Conservation (phyloP, 2,888 invertebrate species). For the Heliconius aoede region DNA sequence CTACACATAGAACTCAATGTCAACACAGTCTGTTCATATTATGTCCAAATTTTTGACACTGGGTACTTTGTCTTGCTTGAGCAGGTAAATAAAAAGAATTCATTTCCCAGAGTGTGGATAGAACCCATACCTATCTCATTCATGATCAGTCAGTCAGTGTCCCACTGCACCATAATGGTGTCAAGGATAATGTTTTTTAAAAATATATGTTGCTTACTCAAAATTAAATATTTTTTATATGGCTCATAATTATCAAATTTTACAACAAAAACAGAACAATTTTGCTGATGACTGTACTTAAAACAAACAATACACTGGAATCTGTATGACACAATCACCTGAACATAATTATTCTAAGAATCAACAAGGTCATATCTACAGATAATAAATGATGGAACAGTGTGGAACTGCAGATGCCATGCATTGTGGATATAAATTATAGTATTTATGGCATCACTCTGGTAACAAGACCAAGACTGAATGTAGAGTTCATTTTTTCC, state of each 20-base stretch:
- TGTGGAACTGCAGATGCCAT: slow-evolving; percentile 47
- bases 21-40: too few relatives aligned
- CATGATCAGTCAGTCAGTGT: too few relatives aligned
- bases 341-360: slow-evolving; percentile 60
- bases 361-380: slow-evolving; percentile 60
- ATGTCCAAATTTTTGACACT: not conserved
- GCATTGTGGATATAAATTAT: not conserved
- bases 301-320: slow-evolving; percentile 58
- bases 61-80: too few relatives aligned
- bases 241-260: not conserved
- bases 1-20: too few relatives aligned
- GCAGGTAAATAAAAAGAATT: too few relatives aligned
- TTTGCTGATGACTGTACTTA: slow-evolving; percentile 39
- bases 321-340: slow-evolving; percentile 63
- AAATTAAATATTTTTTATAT: not conserved
- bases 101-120: too few relatives aligned
- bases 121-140: too few relatives aligned
- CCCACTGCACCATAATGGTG: too few relatives aligned
- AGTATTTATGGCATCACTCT: not conserved
- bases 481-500: too few relatives aligned
- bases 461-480: not conserved
- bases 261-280: slow-evolving; percentile 3
- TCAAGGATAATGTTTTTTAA: not conserved
- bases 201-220: not conserved
- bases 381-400: slow-evolving; percentile 53